phyloP scores from a whole-genome alignment of 2,113 vertebrate genomes.

The Lagopus leucura region DNA sequence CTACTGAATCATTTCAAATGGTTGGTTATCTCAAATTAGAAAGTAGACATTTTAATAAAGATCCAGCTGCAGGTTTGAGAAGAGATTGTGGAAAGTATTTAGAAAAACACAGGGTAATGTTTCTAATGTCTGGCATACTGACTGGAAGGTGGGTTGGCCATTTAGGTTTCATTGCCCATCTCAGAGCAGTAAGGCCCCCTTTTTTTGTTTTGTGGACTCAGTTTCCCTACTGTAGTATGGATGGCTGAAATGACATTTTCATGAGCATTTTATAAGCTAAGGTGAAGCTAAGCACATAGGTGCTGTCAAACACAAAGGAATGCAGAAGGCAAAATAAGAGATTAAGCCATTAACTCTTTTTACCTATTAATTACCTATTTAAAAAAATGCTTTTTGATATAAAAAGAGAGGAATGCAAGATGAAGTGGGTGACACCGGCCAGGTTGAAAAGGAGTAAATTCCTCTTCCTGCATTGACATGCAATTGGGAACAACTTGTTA shows the following conservation, averaged over 20 bases:
- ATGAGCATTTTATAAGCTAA: neutral
- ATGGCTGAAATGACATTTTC: neutral
- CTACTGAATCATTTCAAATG: constrained; percentile 15
- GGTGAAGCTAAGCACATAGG: neutral
- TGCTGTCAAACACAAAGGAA: neutral
- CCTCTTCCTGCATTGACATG: neutral
- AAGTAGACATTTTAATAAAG: neutral
- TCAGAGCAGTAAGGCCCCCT: neutral
- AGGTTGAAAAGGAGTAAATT: neutral
- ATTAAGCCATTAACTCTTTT: neutral
- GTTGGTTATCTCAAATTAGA: constrained; percentile 3
- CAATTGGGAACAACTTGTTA: neutral
- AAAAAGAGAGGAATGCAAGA: neutral
- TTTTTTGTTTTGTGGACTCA: neutral
- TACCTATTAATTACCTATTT: neutral
- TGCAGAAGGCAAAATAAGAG: neutral
- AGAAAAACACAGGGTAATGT: neutral
- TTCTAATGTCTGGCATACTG: neutral
- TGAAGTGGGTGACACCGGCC: neutral
- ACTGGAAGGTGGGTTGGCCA: neutral
- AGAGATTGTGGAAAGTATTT: neutral
- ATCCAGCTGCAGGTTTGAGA: constrained; percentile 18
- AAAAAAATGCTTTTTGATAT: neutral
- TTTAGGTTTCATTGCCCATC: too few relatives aligned
- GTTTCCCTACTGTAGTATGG: neutral